Evolutionary conservation across 2,797 vertebrate species (phyloP).

Genomic region (Chloroceryle inda): DNA sequence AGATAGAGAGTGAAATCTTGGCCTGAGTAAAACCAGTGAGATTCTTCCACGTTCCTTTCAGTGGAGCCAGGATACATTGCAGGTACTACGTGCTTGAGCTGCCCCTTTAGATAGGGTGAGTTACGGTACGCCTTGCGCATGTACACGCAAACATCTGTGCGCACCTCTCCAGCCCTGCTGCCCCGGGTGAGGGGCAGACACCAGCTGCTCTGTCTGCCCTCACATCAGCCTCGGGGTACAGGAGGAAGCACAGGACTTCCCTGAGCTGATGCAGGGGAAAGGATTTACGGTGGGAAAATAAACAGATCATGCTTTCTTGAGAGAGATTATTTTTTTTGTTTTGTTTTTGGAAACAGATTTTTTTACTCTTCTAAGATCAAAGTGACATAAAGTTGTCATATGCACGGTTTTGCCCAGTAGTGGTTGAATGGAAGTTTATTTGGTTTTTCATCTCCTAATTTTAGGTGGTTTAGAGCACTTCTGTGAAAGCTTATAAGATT

Average conservation of each 20-base stretch:
- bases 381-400: neutral
- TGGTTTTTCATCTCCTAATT: neutral
- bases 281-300: neutral
- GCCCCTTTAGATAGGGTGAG: neutral
- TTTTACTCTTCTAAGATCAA: neutral
- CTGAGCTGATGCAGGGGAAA: neutral
- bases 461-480: neutral
- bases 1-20: neutral
- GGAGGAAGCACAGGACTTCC: neutral
- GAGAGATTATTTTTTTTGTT: neutral
- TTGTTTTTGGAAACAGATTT: neutral
- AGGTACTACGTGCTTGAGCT: neutral
- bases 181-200: neutral
- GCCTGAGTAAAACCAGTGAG: neutral
- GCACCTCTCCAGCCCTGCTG: neutral
- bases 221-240: neutral
- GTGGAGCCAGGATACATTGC: neutral
- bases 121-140: neutral
- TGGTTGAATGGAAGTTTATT: neutral
- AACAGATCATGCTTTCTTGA: neutral
- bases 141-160: rapidly evolving
- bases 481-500: neutral
- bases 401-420: neutral
- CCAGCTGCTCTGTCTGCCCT: neutral
- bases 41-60: neutral